Conservation (phyloP, 2,797 vertebrate genomes). For the Galagoides demidoff region DNA sequence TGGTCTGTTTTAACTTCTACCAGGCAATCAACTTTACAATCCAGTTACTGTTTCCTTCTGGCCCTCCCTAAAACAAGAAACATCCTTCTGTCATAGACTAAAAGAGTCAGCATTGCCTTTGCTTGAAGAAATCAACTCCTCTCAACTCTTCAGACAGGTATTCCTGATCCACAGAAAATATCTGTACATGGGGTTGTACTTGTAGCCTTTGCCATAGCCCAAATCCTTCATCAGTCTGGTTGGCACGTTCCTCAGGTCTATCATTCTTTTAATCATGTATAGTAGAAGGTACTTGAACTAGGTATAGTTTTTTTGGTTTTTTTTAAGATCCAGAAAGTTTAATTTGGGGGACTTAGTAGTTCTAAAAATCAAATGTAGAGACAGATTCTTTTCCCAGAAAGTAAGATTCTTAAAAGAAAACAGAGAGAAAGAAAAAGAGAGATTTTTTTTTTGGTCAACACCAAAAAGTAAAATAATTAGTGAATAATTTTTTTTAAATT, state of each 20-base stretch:
- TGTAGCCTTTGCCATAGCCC: slow-evolving; percentile 95
- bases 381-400: not conserved
- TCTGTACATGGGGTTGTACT: slow-evolving; percentile 94
- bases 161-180: slow-evolving; percentile 94
- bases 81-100: not conserved
- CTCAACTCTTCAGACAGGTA: slow-evolving; percentile 94
- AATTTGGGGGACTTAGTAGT: not conserved
- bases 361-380: not conserved
- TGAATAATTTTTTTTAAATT: not conserved
- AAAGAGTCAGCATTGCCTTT: slow-evolving; percentile 69
- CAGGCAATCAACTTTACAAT: not conserved
- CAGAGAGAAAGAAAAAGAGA: not conserved
- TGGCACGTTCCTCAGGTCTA: slow-evolving; percentile 95
- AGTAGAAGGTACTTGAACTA: not conserved
- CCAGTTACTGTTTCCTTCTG: not conserved
- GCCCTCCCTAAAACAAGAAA: not conserved
- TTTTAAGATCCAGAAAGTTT: not conserved
- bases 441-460: not conserved
- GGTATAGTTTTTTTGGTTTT: not conserved
- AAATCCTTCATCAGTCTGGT: slow-evolving; percentile 96
- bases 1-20: slow-evolving; percentile 38
- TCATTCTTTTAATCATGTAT: not conserved
- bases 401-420: not conserved
- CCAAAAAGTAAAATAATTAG: not conserved
- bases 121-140: slow-evolving; percentile 91